Evolutionary conservation across 2,113 vertebrate species (phyloP).

Genomic region (Chlamydotis undulata): DNA sequence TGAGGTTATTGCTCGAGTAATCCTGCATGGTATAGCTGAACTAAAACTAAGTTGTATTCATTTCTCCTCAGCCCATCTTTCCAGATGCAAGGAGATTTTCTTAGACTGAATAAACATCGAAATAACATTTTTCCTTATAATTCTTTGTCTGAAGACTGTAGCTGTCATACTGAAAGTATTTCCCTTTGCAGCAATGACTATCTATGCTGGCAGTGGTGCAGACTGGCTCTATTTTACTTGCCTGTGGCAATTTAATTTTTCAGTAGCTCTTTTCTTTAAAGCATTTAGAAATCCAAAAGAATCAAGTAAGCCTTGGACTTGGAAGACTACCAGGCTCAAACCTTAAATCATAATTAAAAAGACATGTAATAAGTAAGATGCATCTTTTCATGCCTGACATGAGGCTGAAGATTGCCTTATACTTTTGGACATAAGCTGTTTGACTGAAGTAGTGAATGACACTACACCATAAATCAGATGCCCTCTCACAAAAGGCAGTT

Average conservation of each 20-base stretch:
- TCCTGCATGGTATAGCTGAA: not conserved
- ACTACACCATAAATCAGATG: not conserved
- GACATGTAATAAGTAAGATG: not conserved
- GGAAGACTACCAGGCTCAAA: not conserved
- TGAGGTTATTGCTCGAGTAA: not conserved
- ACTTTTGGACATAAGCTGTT: not conserved
- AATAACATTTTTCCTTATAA: not conserved
- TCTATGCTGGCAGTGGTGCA: not conserved
- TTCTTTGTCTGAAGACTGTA: not conserved
- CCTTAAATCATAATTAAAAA: not conserved
- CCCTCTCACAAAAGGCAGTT: not conserved
- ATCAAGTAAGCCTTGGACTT: not conserved
- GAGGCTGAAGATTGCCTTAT: not conserved
- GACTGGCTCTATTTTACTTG: not conserved
- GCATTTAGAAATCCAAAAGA: not conserved
- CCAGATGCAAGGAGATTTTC: conserved; percentile 4
- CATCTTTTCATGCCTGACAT: not conserved
- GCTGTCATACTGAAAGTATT: conserved; percentile 19
- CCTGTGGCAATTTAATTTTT: conserved; percentile 2
- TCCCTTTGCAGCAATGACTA: not conserved
- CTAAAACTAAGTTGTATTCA: not conserved
- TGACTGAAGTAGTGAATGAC: fast-evolving
- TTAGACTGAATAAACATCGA: not conserved
- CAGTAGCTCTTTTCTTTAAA: not conserved
- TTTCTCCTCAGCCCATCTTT: conserved; percentile 7